Conservation (phyloP, 2,113 vertebrate genomes). For the Nothoprocta pentlandii region DNA sequence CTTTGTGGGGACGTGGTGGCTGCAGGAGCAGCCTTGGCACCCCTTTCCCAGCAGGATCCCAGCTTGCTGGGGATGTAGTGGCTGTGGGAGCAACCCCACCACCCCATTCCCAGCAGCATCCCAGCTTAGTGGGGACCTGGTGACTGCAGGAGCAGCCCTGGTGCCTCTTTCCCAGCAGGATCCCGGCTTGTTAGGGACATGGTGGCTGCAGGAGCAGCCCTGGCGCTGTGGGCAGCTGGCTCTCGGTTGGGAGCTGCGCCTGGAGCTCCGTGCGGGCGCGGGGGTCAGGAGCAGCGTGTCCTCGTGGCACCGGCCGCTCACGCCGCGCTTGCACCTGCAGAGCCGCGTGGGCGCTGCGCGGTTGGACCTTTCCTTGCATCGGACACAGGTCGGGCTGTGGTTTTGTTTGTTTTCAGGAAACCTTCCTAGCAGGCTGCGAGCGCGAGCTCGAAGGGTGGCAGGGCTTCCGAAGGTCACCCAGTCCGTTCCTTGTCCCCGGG, state of each 20-base stretch:
- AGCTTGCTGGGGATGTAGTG: background rate
- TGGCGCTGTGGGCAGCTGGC: background rate
- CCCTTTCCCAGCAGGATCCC: background rate
- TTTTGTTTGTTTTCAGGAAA: too few relatives aligned
- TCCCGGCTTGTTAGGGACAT: background rate
- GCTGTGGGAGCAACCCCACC: background rate
- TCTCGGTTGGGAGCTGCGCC: rapidly evolving
- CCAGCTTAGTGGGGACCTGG: too few relatives aligned
- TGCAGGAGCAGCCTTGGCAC: background rate
- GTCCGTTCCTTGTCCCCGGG: background rate
- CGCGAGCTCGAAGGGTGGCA: background rate
- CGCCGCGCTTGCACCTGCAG: background rate
- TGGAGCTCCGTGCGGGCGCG: background rate
- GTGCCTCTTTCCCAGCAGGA: background rate
- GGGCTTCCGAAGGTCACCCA: background rate
- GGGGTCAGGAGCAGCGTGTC: background rate
- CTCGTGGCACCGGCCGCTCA: rapidly evolving
- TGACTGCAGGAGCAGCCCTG: too few relatives aligned
- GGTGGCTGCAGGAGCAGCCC: background rate
- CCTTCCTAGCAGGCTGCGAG: background rate
- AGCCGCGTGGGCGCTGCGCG: rapidly evolving
- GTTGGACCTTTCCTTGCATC: background rate
- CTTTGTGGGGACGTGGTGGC: background rate
- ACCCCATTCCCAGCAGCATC: background rate
- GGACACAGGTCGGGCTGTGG: background rate